phyloP scores from a whole-genome alignment of 1,140 invertebrate genomes.

The Anastatus disparis region DNA sequence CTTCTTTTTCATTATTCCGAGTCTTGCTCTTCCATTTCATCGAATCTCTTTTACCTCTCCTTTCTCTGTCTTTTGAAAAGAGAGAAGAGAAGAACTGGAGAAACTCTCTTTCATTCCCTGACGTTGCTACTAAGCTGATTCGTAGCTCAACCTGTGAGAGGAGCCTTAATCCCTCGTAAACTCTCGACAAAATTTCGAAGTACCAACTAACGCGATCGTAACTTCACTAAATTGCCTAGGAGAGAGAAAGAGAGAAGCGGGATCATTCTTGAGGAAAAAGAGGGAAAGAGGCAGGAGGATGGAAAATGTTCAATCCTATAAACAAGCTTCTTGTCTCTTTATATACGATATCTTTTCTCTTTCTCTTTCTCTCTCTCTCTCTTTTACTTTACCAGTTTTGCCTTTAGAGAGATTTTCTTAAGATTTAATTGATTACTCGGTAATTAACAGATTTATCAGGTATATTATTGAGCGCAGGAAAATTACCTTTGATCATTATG shows the following conservation, averaged over 20 bases:
- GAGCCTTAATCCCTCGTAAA: slow-evolving; percentile 55
- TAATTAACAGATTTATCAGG: slow-evolving; percentile 33
- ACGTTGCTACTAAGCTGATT: slow-evolving; percentile 50
- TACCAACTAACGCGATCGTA: slow-evolving; percentile 35
- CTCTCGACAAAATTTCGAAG: slow-evolving; percentile 49
- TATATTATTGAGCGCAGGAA: too few relatives aligned
- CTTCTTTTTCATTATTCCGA: too few relatives aligned
- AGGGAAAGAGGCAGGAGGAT: slow-evolving; percentile 18
- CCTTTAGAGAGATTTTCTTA: slow-evolving; percentile 13
- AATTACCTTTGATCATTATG: too few relatives aligned
- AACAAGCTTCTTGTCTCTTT: slow-evolving; percentile 8
- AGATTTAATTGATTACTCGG: slow-evolving; percentile 41
- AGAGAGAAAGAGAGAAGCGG: slow-evolving; percentile 25
- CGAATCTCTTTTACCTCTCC: slow-evolving; percentile 32
- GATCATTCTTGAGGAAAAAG: slow-evolving; percentile 40
- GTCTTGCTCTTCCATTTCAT: background rate
- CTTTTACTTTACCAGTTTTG: slow-evolving; percentile 30
- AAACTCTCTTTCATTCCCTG: background rate
- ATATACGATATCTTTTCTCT: too few relatives aligned
- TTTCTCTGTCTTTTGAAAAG: slow-evolving; percentile 41
- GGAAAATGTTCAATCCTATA: slow-evolving; percentile 21
- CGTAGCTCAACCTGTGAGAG: slow-evolving; percentile 45
- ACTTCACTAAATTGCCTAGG: slow-evolving; percentile 40
- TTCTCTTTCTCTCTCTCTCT: background rate
- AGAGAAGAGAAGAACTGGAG: too few relatives aligned